Base-by-base conservation (phyloP, 2,113 vertebrate species). In the Emydocephalus ijimae region DNA sequence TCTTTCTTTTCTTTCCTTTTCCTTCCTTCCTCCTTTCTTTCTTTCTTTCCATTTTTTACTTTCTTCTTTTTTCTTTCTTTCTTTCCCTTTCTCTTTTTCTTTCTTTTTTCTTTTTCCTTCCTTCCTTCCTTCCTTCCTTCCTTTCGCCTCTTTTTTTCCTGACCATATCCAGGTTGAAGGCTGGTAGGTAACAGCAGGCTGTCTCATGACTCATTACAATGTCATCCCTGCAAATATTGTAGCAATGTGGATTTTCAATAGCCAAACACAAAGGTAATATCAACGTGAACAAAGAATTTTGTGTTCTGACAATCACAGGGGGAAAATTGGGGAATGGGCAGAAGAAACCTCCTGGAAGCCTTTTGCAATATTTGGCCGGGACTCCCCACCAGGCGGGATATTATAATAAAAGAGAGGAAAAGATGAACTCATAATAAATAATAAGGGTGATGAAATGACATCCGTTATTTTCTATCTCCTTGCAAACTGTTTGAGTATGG, bases 181-280 rank as follows among this genome's bases (percentile, higher is more conserved):
- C 57, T 45, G 64, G 7, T 1, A 2, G 59, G 9, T 1, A 2
- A 87, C 94, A 95, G 93, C 92, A 92, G 94, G 89, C 90, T 95
- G 91, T n/a, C 10, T 0, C 94, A 90, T 94, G 96, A 96, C 95
- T 95, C 95, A 96, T 92, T 95, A 90, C 95, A 93, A 87, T 93
- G 94, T 96, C 95, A 95, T 93, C 85, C 39, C 74, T 92, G 95
- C 95, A 97, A 97, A 96, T 96, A 96, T 95, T 94, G 93, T 52
- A 94, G 59, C 96, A 95, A 91, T 96, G 94, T 95, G 93, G 95
- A 94, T 96, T 96, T 96, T 96, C 96, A 94, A 94, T 96, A 95
- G 95, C 93, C 95, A 92, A 95, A 95, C 94, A 94, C 93, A 92
- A 59, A 0, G 95, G 95, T 96, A 97, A 97, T 96, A 96, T 87